A percentile compares a stretch with the other conserved stretches of the same genome.
phyloP scores from a whole-genome alignment of 1,140 invertebrate species.

The Leguminivora glycinivorella region DNA sequence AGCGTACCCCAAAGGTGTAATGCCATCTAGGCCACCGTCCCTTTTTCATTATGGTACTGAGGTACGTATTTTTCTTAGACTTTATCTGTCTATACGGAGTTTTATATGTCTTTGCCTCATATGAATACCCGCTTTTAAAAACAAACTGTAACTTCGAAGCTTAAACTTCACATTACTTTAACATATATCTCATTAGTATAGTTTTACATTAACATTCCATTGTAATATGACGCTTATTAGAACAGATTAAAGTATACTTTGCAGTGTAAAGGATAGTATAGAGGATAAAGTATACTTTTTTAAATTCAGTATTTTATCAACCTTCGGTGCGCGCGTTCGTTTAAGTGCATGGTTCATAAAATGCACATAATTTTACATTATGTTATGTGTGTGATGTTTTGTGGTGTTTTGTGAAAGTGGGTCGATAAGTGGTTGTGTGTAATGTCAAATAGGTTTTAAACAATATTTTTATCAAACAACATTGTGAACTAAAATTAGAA shows the following conservation, averaged over 20 bases:
- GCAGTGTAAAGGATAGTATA: neutral
- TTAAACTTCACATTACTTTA: neutral
- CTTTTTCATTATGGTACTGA: too few species aligned
- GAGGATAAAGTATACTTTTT: constrained; percentile 3
- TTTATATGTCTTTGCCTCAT: too few species aligned
- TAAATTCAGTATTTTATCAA: constrained; percentile 1
- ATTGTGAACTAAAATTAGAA: too few species aligned
- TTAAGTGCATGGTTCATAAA: neutral
- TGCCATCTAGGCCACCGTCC: too few species aligned
- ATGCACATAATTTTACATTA: neutral
- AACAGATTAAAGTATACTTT: neutral
- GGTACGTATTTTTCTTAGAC: too few species aligned
- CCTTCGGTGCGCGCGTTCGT: neutral
- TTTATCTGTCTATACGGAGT: too few species aligned
- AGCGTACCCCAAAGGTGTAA: too few species aligned
- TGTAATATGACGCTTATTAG: neutral
- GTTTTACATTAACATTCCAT: neutral
- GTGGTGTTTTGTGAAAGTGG: neutral
- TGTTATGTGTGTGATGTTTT: neutral
- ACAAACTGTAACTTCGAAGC: neutral
- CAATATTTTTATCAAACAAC: neutral
- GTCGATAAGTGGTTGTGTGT: neutral
- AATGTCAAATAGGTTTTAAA: neutral
- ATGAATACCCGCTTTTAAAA: neutral
- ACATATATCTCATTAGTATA: neutral